These are phyloP conservation scores for Flabesymbios commensalis DNA, from an alignment of 2,888 invertebrate species.

Conservation along the genomic window DNA sequence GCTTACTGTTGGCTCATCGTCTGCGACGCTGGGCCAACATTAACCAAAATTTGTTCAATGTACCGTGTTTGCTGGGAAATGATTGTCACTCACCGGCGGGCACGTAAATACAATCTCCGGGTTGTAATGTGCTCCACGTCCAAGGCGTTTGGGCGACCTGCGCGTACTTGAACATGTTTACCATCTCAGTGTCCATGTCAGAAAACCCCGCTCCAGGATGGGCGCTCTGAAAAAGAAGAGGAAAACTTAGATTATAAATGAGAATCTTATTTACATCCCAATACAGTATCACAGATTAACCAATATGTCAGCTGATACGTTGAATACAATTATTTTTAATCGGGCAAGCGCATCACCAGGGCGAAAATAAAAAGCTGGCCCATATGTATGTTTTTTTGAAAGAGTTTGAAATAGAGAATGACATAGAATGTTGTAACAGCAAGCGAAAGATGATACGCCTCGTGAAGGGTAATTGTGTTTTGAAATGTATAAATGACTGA, in stretches of 20 bases:
- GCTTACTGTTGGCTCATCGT: no score
- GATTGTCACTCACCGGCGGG: slow-evolving; percentile 56
- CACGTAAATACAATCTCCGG: slow-evolving; percentile 58
- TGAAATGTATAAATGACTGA: no score
- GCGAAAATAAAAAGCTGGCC: neutral
- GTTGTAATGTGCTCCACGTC: slow-evolving; percentile 53
- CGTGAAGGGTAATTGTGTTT: no score
- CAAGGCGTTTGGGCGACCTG: slow-evolving; percentile 50
- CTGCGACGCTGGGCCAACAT: no score
- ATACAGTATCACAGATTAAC: neutral
- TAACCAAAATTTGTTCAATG: no score
- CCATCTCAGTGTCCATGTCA: slow-evolving; percentile 54
- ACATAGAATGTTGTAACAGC: no score
- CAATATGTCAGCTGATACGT: no score
- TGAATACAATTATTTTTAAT: neutral
- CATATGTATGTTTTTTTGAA: no score
- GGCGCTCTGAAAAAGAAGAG: slow-evolving; percentile 36
- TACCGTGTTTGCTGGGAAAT: no score
- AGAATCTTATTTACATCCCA: neutral
- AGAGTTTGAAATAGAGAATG: no score
- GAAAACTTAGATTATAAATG: neutral
- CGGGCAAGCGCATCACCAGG: neutral
- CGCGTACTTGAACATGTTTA: slow-evolving; percentile 53
- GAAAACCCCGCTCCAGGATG: slow-evolving; percentile 54
- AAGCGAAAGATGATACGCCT: no score